These are phyloP conservation scores for Zingel zingel DNA, from an alignment of 2,113 vertebrate genomes.

Conservation along the genomic window DNA sequence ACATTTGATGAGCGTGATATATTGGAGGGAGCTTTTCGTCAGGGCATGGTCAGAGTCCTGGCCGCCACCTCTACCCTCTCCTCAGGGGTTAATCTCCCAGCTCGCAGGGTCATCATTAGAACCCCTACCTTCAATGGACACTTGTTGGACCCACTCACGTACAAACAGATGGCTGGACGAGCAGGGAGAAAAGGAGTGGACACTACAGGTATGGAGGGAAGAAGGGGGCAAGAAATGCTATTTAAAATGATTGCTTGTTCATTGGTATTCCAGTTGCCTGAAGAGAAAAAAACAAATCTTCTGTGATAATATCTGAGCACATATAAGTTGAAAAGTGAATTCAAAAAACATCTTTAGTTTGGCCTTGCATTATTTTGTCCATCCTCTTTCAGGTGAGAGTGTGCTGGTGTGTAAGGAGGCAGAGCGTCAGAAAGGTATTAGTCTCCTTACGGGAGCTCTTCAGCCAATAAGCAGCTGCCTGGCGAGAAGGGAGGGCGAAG, in stretches of 20 bases:
- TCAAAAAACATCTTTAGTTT: not conserved
- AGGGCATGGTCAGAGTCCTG: slow-evolving; percentile 89
- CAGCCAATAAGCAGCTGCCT: slow-evolving; percentile 94
- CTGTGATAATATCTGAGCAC: not conserved
- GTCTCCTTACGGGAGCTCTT: slow-evolving; percentile 89
- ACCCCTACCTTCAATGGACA: slow-evolving; percentile 92
- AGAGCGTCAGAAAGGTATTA: slow-evolving; percentile 91
- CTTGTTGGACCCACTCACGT: slow-evolving; percentile 91
- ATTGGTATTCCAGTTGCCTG: not conserved
- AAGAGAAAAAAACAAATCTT: not conserved
- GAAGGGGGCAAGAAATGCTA: not conserved
- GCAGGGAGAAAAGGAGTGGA: slow-evolving; percentile 97
- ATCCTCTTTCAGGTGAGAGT: slow-evolving; percentile 89
- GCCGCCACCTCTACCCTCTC: slow-evolving; percentile 96
- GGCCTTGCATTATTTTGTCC: not conserved
- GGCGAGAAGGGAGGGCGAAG: slow-evolving; percentile 88
- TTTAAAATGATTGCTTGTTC: not conserved
- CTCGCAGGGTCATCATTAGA: slow-evolving; percentile 94
- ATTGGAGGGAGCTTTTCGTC: slow-evolving; percentile 94
- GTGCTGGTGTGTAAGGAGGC: slow-evolving; percentile 94
- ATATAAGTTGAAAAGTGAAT: not conserved
- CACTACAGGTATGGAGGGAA: slow-evolving; percentile 82
- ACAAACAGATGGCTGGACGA: slow-evolving; percentile 97
- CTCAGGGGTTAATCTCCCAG: slow-evolving; percentile 97
- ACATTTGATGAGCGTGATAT: slow-evolving; percentile 97